Base-by-base conservation (phyloP, 2,888 invertebrate genomes). In the Blastobasis adustella region DNA sequence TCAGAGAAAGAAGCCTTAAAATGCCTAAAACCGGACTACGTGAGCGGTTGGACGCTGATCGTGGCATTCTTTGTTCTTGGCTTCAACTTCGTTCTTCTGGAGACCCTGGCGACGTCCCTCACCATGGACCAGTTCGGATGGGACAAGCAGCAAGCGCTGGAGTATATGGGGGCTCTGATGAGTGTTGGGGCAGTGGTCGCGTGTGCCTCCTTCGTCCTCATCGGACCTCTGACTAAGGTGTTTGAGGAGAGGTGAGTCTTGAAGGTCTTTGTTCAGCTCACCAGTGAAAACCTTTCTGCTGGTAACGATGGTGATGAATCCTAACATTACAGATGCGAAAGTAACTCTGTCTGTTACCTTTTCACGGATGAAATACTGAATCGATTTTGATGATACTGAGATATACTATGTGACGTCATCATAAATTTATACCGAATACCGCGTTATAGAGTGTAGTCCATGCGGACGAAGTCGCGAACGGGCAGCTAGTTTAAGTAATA, bases 121-220 rank as follows among this genome's bases (percentile, higher is more conserved):
- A 95, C 95, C 39, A 96, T 95, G 94, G 96, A 96, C 75, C 95
- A 96, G 84, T 96, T 96, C 79, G 96, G 93, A 39, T 96, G 96
- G 96, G 91, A 91, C 54, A 93, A 95, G 82, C 80, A 88, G 49
- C 91, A 94, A 71, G 93, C 96, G 8, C 82, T 96, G 42, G 91
- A 92, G 77, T 93, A 95, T 74, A 94, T 96, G 92, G 96, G 96
- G 47, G 89, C 95, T 51, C 83, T 96, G 54, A 94, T 96, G 93
- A 93, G 94, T 48, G 90, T 91, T 39, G 96, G 96, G 43, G 96
- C 94, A 0, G 78, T 95, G n/a, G 81, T 95, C 46, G 94, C 96
- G 0, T 92, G 95, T 59, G 69, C 90, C 44, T 92, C 94, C 8
- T 96, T 96, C 69, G 89, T 91, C 9, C 82, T 91, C 50, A 94